Percentiles rank a stretch among this genome's conserved stretches.
Evolutionary conservation across 2,888 invertebrate genomes (phyloP).

Genomic region (Polyploca ridens): DNA sequence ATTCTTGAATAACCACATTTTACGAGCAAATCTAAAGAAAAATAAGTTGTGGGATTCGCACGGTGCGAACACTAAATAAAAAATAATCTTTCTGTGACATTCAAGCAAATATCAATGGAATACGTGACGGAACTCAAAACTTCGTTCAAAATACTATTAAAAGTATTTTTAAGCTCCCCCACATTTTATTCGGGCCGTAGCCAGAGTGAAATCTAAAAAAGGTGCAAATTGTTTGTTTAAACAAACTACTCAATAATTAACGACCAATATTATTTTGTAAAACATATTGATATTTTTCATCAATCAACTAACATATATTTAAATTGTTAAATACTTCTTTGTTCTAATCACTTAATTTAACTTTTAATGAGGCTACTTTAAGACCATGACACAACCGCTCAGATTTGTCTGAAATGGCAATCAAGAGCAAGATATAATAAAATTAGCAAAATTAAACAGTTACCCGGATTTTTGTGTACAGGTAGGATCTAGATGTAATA

Average conservation of each 20-base stretch:
- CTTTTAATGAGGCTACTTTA: neutral
- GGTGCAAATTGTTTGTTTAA: neutral
- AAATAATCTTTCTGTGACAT: neutral
- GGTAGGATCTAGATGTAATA: neutral
- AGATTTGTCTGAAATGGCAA: neutral
- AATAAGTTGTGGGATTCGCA: neutral
- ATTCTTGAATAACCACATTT: too few species aligned
- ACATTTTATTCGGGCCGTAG: too few species aligned
- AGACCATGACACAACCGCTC: neutral
- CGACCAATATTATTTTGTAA: too few species aligned
- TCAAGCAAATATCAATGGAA: neutral
- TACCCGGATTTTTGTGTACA: neutral
- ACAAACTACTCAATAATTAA: neutral
- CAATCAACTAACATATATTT: too few species aligned
- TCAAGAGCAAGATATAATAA: neutral
- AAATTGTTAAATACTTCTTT: neutral
- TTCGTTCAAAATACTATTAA: neutral
- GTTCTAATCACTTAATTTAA: neutral
- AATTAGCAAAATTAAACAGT: neutral
- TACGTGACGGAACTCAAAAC: neutral
- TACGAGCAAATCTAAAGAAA: neutral
- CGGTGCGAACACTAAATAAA: neutral
- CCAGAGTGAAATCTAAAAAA: neutral
- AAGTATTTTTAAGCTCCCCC: neutral
- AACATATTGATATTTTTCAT: too few species aligned